A percentile compares a stretch with the other conserved stretches of the same genome.
Evolutionary conservation across 2,888 invertebrate genomes (phyloP).

Genomic region (Sminthurinus aureus): DNA sequence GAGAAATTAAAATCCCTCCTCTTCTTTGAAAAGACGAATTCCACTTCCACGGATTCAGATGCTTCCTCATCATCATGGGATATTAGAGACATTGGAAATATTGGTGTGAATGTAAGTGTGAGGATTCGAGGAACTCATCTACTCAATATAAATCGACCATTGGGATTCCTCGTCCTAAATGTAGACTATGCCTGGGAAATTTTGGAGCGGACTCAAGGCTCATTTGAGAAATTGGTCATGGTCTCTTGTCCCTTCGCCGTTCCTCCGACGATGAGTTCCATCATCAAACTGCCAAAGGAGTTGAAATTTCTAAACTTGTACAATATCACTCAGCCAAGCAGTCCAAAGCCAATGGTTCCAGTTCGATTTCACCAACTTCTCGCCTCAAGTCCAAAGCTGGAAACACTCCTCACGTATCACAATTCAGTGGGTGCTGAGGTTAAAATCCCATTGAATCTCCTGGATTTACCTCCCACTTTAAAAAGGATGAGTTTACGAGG

Average conservation of each 20-base stretch:
- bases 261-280: not conserved
- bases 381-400: not conserved
- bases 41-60: not conserved
- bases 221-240: not conserved
- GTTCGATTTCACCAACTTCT: not conserved
- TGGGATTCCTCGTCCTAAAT: not conserved
- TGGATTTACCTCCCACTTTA: not conserved
- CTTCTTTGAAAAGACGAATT: not conserved
- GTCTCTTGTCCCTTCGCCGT: not conserved
- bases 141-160: not conserved
- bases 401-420: not conserved
- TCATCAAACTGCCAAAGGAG: not conserved
- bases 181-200: slow-evolving; percentile 9
- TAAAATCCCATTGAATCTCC: not conserved
- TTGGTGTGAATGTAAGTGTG: not conserved
- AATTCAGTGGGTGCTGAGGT: too few relatives aligned
- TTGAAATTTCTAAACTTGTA: not conserved
- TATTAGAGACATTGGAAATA: not conserved
- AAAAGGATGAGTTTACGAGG: not conserved
- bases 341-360: not conserved
- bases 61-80: not conserved
- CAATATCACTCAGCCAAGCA: not conserved
- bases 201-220: not conserved
- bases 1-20: not conserved
- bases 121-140: not conserved